phyloP scores from a whole-genome alignment of 2,797 vertebrate genomes.

The Coluber constrictor region DNA sequence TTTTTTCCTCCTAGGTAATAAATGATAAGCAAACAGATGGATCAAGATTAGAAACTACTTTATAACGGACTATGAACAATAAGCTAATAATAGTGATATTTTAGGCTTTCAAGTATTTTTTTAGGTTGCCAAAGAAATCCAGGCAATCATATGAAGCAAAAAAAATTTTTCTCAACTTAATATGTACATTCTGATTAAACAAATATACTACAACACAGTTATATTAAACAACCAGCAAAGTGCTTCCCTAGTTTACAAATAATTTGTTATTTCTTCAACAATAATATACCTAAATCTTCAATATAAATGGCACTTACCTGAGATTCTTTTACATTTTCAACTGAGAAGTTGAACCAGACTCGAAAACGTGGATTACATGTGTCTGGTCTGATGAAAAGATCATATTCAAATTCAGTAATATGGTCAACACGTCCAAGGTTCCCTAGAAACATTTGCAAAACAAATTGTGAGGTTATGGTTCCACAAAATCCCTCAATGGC shows the following conservation, averaged over 20 bases:
- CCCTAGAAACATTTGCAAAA: conserved; percentile 69
- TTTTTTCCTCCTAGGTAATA: background rate
- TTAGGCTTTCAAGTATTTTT: background rate
- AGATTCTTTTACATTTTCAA: conserved; percentile 92
- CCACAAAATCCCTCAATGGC: background rate
- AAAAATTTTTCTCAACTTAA: background rate
- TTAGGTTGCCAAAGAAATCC: background rate
- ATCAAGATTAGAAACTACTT: background rate
- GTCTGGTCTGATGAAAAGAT: conserved; percentile 95
- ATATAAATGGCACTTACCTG: conserved; percentile 78
- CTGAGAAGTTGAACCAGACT: conserved; percentile 98
- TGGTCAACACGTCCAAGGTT: conserved; percentile 93
- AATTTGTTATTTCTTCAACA: background rate
- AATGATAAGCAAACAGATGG: background rate
- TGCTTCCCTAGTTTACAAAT: background rate
- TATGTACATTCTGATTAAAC: background rate
- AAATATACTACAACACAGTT: background rate
- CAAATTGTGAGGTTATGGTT: background rate
- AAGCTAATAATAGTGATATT: background rate
- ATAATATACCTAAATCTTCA: background rate
- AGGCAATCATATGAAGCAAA: background rate
- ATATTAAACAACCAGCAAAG: background rate
- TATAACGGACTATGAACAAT: background rate
- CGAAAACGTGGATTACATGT: conserved; percentile 97
- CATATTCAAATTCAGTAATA: conserved; percentile 95